Evolutionary conservation across 53 echinoderm and acorn worm species (phyloP), one percentile per base, ranked within the genome.

Genomic region (Echinometra lucunter): DNA sequence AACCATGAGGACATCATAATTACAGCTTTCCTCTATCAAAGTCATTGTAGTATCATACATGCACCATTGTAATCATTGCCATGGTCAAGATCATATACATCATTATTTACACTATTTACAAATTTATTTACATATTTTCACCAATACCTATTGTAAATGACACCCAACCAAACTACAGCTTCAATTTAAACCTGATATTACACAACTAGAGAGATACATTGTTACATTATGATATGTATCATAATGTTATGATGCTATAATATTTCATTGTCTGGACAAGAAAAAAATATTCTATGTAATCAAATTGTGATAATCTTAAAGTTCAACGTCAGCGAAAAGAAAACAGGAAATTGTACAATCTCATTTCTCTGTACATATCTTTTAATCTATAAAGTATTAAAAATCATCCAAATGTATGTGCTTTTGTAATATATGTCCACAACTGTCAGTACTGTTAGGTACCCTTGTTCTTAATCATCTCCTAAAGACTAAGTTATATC

Each of bases 61-160:
- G 85, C 85, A 85, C 85, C 85, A 49, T 85, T 85, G 45, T 45
- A 49, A 47, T 49, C 85, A 85, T 49, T 85, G 45, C 85, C 45
- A 85, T n/a, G n/a, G 28, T 28, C 85, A 85, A 47, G 45, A 85
- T 28, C 28, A 85, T 85, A 13, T 85, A 85, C 85, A 85, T 47
- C 30, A 28, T 47, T 49, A 85, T 85, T 49, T 85, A 85, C 85
- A 83, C 15, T 44, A 83, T 83, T 47, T 83, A 83, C 85, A 85
- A 11, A 47, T 49, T 30, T 49, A 85, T 85, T 85, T 85, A 85
- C 85, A 85, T 49, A 85, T 49, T 27, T 42, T 40, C 38, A 78
- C 23, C 19, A 5, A 78, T 42, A 40, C 21, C 42, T 3, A 42
- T 40, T 78, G 78, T 40, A 78, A 78, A 10, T 4, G 7, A 78